These are phyloP conservation scores for Trachelus stipa DNA, from an alignment of 2,888 invertebrate species.

Conservation along the genomic window DNA sequence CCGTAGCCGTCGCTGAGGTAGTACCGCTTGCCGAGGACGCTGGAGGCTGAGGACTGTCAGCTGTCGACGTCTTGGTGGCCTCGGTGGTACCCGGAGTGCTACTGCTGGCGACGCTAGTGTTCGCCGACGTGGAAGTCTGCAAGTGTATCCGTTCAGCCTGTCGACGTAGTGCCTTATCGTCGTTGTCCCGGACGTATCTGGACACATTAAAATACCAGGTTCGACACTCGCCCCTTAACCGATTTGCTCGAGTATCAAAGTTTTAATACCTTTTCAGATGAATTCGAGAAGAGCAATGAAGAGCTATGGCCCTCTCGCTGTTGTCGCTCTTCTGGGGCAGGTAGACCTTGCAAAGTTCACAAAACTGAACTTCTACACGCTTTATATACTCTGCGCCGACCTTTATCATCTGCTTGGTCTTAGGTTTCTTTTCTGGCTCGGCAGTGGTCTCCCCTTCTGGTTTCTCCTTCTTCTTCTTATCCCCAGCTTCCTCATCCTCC, in stretches of 20 bases:
- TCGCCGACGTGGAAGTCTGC: conserved; percentile 52
- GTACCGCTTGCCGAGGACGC: conserved; percentile 7
- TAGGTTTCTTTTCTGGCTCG: conserved; percentile 68
- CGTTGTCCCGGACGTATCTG: conserved; percentile 79
- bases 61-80: conserved; percentile 16
- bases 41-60: conserved; percentile 13
- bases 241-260: background rate
- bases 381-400: conserved; percentile 84
- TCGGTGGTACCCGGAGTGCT: conserved; percentile 33
- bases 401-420: conserved; percentile 76
- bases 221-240: background rate
- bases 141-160: conserved; percentile 76
- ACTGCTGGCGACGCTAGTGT: conserved; percentile 39
- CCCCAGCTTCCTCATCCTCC: conserved; percentile 71
- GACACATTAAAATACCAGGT: background rate
- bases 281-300: conserved; percentile 81
- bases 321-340: conserved; percentile 73
- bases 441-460: conserved; percentile 54
- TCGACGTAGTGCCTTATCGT: conserved; percentile 79
- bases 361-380: conserved; percentile 82
- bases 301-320: conserved; percentile 73
- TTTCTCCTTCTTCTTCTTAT: conserved; percentile 69
- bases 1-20: background rate
- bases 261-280: conserved; percentile 74
- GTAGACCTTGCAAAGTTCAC: conserved; percentile 83